Percentiles rank a stretch among this genome's conserved stretches.
Conservation (phyloP, 2,113 vertebrate genomes). For the Ivindomyrus marchei region DNA sequence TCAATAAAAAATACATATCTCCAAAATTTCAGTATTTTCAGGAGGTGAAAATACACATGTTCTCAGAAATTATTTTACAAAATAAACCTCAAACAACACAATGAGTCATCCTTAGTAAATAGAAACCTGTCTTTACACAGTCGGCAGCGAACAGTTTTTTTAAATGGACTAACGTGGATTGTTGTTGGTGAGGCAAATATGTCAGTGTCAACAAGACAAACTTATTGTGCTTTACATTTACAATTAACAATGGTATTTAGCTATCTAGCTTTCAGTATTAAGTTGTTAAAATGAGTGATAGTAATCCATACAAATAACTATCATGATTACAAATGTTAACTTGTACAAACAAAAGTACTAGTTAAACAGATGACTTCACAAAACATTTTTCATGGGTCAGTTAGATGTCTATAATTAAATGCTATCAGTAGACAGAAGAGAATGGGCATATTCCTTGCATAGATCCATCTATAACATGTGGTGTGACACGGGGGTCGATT, state of each 20-base stretch:
- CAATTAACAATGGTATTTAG: background rate
- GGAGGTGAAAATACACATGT: background rate
- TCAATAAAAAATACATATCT: background rate
- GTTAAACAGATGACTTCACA: background rate
- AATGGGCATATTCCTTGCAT: background rate
- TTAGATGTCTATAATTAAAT: background rate
- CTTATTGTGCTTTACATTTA: background rate
- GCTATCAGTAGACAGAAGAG: background rate
- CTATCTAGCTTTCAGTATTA: background rate
- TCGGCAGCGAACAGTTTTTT: background rate
- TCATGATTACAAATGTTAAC: background rate
- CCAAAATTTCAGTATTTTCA: too few species aligned
- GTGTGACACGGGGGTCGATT: background rate
- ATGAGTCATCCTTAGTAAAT: too few species aligned
- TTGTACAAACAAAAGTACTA: background rate
- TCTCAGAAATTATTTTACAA: background rate
- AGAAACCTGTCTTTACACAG: background rate
- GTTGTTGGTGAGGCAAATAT: background rate
- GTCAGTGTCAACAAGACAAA: background rate
- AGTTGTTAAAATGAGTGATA: background rate
- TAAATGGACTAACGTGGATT: too few species aligned
- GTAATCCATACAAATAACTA: background rate
- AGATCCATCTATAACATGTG: background rate
- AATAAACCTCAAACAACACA: too few species aligned
- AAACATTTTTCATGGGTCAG: background rate